Evolutionary conservation across 2,797 vertebrate genomes (phyloP), one percentile per base, ranked within the genome.

Genomic region (Schizothorax lantsangensis): DNA sequence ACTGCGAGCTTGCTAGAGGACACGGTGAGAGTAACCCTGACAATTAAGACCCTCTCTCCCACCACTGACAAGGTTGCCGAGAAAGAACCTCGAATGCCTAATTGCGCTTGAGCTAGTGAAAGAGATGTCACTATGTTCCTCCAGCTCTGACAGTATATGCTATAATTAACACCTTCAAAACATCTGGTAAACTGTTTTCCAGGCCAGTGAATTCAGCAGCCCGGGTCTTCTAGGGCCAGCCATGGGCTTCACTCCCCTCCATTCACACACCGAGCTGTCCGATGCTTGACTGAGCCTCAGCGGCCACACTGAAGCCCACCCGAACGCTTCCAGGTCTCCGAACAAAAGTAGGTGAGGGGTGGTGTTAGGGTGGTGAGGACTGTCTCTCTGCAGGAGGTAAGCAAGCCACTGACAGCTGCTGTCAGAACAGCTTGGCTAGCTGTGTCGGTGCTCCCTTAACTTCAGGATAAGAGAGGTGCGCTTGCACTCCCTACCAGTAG

Each of bases 101-200:
- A 95, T 95, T 96, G 85, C 59, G 4, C 78, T 87, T 59, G 43
- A 83, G 89, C 87, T 91, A 89, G 91, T 91, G 92, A 95, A 92
- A 94, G 92, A 95, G 94, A 95, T 91, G 94, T 95, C 93, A 94
- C 86, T 84, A 36, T 92, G 92, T 93, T 95, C 89, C 90, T 90
- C 90, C 92, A 88, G 90, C 92, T 92, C 91, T 89, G 87, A 93
- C 93, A 94, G 93, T 90, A 92, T 91, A 92, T 90, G 86, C 92
- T 89, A 92, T 94, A 93, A 95, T 94, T 88, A 96, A 93, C 95
- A 94, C 95, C 93, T 95, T 94, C 90, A 88, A 90, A 96, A 94
- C 95, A 96, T 95, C 95, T 95, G 95, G 91, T 93, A 89, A 90
- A 89, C 87, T 86, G 88, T 91, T 91, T 92, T 92, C 89, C 90